Evolutionary conservation across 2,888 invertebrate species (phyloP), one percentile per base, ranked within the genome.

Genomic region (Tachystola acroxantha): DNA sequence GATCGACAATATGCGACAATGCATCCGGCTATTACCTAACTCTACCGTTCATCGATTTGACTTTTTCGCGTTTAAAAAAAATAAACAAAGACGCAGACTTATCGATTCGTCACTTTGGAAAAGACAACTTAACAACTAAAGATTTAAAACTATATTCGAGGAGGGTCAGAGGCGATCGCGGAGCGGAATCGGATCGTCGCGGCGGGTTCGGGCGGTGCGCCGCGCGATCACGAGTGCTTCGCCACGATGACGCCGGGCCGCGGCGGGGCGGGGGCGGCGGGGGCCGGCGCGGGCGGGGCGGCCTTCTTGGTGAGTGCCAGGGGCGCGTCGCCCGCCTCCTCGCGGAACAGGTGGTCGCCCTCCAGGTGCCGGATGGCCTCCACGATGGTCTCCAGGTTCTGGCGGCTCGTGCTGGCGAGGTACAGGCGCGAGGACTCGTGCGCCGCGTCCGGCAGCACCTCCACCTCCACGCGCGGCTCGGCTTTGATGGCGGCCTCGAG

Each of bases 301-400:
- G 70, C 64, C 49, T 88, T 77, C 58, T 81, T 80, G 20, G 88
- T 90, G 44, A 92, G 79, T 20, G 92, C 91, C 19, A 91, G 78
- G 9, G 92, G 91, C 34, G 76, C 75, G 34, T 91, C 90, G 7
- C 81, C 65, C 51, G 90, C 87, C 57, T 91, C 93, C 59, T 96
- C 96, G 47, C 93, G 91, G 81, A 97, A 97, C 67, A 97, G 86
- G 74, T 96, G 96, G 73, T 97, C 98, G 26, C 98, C 98, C 74
- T 99, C 99, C 51, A 99, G 87, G 72, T 99, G 98, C 25, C 98
- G 92, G 64, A 99, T 99, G 37, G 99, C 99, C 77, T 99, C 98
- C 25, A 99, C 97, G 52, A 99, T 98, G 9, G 98, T 98, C 80
- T 99, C 98, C 57, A 99, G 89, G 77, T 98, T 98, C 75, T 97